These are phyloP conservation scores for Calyptommatus sinebrachiatus DNA, from an alignment of 2,113 vertebrate species.

Conservation along the genomic window DNA sequence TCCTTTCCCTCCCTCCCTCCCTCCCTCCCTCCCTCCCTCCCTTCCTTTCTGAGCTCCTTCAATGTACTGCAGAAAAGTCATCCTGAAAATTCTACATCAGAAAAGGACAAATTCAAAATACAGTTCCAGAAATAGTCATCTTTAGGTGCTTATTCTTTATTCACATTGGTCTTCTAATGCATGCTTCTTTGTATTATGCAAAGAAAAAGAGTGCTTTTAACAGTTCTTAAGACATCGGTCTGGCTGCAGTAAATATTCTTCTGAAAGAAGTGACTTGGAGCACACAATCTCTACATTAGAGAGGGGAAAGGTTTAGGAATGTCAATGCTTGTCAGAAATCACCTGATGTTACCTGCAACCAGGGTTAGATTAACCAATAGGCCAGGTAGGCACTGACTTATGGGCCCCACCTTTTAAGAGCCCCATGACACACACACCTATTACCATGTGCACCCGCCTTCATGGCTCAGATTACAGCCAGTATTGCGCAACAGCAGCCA, in stretches of 20 bases:
- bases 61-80: slow-evolving; percentile 2
- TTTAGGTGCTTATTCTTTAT: neutral
- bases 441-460: too few relatives aligned
- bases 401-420: too few relatives aligned
- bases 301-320: neutral
- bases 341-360: neutral
- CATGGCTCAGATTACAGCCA: too few relatives aligned
- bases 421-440: too few relatives aligned
- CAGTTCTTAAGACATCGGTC: neutral
- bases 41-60: neutral
- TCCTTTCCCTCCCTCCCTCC: too few relatives aligned
- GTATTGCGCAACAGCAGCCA: too few relatives aligned
- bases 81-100: neutral
- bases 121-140: neutral
- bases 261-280: neutral
- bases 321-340: neutral
- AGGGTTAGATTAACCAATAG: too few relatives aligned
- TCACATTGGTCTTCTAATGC: neutral
- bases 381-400: too few relatives aligned
- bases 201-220: neutral
- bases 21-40: neutral
- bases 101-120: neutral
- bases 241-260: neutral
- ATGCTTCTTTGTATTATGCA: neutral
- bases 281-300: neutral